phyloP scores from a whole-genome alignment of 1,140 invertebrate genomes.

The Brachionus angularis region DNA sequence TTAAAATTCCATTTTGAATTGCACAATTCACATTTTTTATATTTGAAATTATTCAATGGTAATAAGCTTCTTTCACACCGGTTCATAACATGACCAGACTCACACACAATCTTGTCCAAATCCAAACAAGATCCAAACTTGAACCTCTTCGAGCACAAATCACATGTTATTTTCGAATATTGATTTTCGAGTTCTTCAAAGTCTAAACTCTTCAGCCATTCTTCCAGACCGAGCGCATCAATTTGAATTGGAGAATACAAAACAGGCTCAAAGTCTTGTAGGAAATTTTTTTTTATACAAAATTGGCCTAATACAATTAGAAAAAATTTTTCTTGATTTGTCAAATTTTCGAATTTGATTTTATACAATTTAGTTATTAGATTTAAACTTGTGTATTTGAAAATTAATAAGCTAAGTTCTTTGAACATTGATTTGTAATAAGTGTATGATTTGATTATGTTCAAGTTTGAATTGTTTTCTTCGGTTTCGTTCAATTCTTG shows the following conservation, averaged over 20 bases:
- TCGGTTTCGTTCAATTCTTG: not conserved
- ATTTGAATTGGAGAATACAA: too few relatives aligned
- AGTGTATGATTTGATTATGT: not conserved
- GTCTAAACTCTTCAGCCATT: not conserved
- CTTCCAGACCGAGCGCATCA: not conserved
- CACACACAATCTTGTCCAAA: slow-evolving; percentile 10
- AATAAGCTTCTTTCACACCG: slow-evolving; percentile 10
- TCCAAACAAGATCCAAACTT: not conserved
- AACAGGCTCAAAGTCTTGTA: slow-evolving; percentile 5
- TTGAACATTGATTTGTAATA: not conserved
- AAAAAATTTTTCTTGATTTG: not conserved
- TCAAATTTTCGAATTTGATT: not conserved
- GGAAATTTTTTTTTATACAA: slow-evolving; percentile 14
- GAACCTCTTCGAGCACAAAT: slow-evolving; percentile 8
- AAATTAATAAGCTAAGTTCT: slow-evolving; percentile 14
- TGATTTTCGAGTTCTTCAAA: not conserved
- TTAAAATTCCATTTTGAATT: slow-evolving; percentile 34
- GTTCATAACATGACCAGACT: slow-evolving; percentile 14
- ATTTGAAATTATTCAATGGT: slow-evolving; percentile 21
- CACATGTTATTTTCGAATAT: not conserved
- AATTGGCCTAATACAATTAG: slow-evolving; percentile 2
- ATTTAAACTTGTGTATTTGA: not conserved
- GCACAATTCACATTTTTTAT: slow-evolving; percentile 14
- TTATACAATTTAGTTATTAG: not conserved
- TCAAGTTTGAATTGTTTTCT: too few relatives aligned